phyloP scores from a whole-genome alignment of 37 sponge, comb jelly and placozoan species.

The Crambe crambe region DNA sequence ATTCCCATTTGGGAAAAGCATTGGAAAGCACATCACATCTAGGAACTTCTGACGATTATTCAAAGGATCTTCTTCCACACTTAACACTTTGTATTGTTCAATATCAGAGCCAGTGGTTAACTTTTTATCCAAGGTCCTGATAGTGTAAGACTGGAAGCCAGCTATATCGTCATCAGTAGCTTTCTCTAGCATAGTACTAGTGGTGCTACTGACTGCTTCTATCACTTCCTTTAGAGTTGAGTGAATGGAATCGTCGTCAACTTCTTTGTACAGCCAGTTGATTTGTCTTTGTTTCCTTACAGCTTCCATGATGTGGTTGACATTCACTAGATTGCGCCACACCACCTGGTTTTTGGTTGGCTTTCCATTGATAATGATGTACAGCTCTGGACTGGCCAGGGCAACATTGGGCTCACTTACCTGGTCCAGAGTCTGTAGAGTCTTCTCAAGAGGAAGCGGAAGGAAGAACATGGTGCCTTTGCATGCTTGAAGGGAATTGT shows the following conservation, averaged over 20 bases:
- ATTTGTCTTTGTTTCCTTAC: conserved; percentile 16
- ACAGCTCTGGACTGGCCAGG: conserved; percentile 36
- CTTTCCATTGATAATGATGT: conserved; percentile 38
- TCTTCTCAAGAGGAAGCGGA: conserved; percentile 49
- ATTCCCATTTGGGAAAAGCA: conserved; percentile 30
- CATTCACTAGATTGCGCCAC: conserved; percentile 45
- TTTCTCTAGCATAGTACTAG: conserved; percentile 48
- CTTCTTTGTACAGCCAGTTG: conserved; percentile 65
- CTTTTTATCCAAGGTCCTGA: conserved; percentile 29
- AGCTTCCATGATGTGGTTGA: conserved; percentile 35
- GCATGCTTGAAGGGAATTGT: conserved; percentile 48
- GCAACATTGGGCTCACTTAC: no score
- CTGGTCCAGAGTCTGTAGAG: conserved; percentile 38
- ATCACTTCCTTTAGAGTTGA: conserved; percentile 43
- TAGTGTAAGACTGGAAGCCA: conserved; percentile 57
- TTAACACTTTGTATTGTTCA: conserved; percentile 65
- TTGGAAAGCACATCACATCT: conserved; percentile 53
- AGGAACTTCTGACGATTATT: conserved; percentile 32
- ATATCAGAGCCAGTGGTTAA: conserved; percentile 26
- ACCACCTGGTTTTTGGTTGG: conserved; percentile 48
- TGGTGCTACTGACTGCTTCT: conserved; percentile 16
- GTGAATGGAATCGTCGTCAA: conserved; percentile 38
- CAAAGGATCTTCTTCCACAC: conserved; percentile 39
- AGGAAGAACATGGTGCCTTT: conserved; percentile 55
- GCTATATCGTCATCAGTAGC: conserved; percentile 26